Evolutionary conservation across 2,888 invertebrate genomes (phyloP).

Genomic region (Caenorhabditis drosophilae): DNA sequence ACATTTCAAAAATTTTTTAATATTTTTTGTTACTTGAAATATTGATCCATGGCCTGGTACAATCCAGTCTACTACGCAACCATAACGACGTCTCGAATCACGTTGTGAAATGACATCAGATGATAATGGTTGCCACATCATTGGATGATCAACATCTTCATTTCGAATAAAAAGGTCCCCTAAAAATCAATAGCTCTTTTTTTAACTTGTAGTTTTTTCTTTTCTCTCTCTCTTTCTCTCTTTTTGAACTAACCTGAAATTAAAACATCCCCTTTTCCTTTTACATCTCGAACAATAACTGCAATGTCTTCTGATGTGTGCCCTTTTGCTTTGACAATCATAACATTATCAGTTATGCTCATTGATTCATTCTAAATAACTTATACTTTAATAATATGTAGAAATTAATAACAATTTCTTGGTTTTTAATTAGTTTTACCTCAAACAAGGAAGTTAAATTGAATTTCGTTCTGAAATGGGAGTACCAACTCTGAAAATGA

Average conservation of each 20-base stretch:
- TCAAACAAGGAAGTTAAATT: slow-evolving; percentile 57
- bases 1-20: slow-evolving; percentile 41
- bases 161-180: slow-evolving; percentile 55
- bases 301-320: slow-evolving; percentile 67
- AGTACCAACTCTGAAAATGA: slow-evolving; percentile 56
- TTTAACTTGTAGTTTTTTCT: not conserved
- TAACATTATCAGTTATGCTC: slow-evolving; percentile 57
- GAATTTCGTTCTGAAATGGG: slow-evolving; percentile 57
- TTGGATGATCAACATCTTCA: slow-evolving; percentile 61
- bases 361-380: slow-evolving; percentile 50
- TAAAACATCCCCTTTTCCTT: slow-evolving; percentile 58
- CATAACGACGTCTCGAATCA: slow-evolving; percentile 37
- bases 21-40: slow-evolving; percentile 37
- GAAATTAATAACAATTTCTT: too few species aligned
- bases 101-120: slow-evolving; percentile 52
- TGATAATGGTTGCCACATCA: slow-evolving; percentile 65
- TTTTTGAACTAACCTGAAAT: slow-evolving; percentile 44
- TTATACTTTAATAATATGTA: too few species aligned
- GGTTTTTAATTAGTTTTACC: slow-evolving; percentile 23
- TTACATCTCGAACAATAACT: slow-evolving; percentile 56
- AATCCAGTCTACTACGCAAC: slow-evolving; percentile 55
- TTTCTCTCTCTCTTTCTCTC: not conserved
- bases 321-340: slow-evolving; percentile 58
- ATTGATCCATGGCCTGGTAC: slow-evolving; percentile 60
- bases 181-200: slow-evolving; percentile 16